Evolutionary conservation across 2,113 vertebrate genomes (phyloP), one percentile per base, ranked within the genome.

Genomic region (Anolis sagrei): DNA sequence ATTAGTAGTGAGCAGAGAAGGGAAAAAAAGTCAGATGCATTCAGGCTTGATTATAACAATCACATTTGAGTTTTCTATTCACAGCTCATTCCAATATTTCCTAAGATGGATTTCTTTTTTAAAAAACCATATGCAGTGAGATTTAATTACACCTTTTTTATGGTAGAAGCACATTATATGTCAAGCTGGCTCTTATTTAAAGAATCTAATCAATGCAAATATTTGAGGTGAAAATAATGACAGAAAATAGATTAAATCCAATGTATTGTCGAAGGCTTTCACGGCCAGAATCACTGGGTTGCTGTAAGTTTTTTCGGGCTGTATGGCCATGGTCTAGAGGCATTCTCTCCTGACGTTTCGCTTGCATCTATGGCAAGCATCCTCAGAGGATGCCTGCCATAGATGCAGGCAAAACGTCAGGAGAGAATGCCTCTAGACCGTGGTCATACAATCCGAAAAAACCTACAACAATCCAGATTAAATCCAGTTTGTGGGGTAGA

Each of bases 171-270:
- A 23, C 16, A 23, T 73, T 39, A 58, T 27, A 27, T 44, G 51
- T 19, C 36, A 32, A 62, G 36, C 13, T 29, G 3, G 16, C 19
- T 69, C 8, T 48, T 81, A 79, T 72, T 70, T 77, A 75, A n/a
- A 74, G 8, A 32, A 77, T 11, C 76, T 6, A 83, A 1, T 0
- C 0, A 83, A 49, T 66, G n/a, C 27, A 89, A 51, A 82, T 48
- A 7, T 2, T 79, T 2, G 0, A 32, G 19, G 4, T 61, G 73
- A 61, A 1, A 1, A 73, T 29, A 25, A 36, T 66, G 14, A 44
- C 7, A 27, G 11, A 32, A 64, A 58, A 66, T n/a, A n/a, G 2
- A 48, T 64, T 29, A n/a, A 44, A 4, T 32, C 25, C 39, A 74
- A n/a, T n/a, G n/a, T n/a, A n/a, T n/a, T n/a, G n/a, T n/a, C n/a